Evolutionary conservation across 2,113 vertebrate genomes (phyloP).

Genomic region (Chamaea fasciata): DNA sequence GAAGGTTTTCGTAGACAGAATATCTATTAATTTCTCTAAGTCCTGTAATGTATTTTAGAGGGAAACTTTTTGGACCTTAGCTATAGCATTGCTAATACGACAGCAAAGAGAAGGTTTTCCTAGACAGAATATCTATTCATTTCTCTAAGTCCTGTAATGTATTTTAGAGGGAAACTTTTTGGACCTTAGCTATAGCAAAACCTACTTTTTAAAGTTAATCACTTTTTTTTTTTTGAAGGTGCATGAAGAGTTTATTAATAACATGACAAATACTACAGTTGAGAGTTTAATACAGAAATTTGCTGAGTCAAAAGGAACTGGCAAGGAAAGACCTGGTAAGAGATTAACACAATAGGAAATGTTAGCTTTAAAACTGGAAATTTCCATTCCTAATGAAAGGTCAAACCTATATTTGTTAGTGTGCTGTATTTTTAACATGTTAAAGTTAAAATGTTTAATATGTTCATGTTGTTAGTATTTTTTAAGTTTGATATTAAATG

Average conservation of each 20-base stretch:
- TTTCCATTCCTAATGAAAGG: neutral
- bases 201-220: neutral
- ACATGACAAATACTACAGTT: constrained; percentile 92
- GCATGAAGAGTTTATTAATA: constrained; percentile 93
- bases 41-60: neutral
- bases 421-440: neutral
- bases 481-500: neutral
- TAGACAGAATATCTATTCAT: neutral
- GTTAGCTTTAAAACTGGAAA: neutral
- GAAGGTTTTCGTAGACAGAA: neutral
- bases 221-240: constrained; percentile 70
- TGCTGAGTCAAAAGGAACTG: constrained; percentile 93
- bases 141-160: neutral
- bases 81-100: neutral
- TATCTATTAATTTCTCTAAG: neutral
- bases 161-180: neutral
- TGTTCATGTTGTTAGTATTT: neutral
- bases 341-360: neutral
- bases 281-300: constrained; percentile 93
- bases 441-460: no score
- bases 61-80: neutral
- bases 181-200: neutral
- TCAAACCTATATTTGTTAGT: neutral
- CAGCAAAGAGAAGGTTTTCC: neutral
- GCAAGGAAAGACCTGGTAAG: constrained; percentile 94